A percentile compares a stretch with the other conserved stretches of the same genome.
Conservation (phyloP, 2,797 vertebrate genomes). For the Prunella strophiata region DNA sequence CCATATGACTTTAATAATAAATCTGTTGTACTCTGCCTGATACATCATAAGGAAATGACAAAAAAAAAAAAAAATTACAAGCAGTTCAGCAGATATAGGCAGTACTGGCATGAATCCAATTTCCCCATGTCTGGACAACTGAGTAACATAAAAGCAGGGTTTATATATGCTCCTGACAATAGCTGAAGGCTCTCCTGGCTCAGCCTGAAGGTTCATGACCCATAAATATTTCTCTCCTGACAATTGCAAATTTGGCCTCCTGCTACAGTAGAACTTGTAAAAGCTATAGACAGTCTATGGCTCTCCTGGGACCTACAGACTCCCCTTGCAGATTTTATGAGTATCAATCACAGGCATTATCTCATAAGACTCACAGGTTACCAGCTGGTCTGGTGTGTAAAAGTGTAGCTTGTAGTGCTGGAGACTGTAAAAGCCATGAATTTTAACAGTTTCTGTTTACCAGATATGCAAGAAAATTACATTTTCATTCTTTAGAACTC, state of each 20-base stretch:
- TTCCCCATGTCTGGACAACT: background rate
- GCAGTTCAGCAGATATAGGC: slow-evolving; percentile 1
- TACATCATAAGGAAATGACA: slow-evolving; percentile 6
- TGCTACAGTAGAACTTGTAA: slow-evolving; percentile 41
- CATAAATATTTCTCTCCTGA: slow-evolving; percentile 56
- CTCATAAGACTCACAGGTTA: slow-evolving; percentile 13
- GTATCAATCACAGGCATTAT: slow-evolving; percentile 23
- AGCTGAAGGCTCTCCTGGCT: slow-evolving; percentile 48
- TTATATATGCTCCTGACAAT: slow-evolving; percentile 40
- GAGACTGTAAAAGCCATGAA: background rate
- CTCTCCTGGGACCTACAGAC: background rate
- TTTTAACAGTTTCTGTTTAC: background rate
- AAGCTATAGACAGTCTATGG: slow-evolving; percentile 26
- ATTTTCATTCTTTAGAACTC: background rate
- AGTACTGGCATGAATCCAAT: slow-evolving; percentile 17
- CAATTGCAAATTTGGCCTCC: slow-evolving; percentile 31
- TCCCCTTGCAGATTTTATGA: slow-evolving; percentile 35
- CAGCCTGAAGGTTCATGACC: slow-evolving; percentile 57
- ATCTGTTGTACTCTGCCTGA: background rate
- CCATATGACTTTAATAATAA: background rate
- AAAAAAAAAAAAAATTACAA: background rate
- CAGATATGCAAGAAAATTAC: background rate
- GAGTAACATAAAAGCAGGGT: slow-evolving; percentile 18
- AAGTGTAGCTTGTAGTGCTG: background rate
- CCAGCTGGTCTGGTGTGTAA: slow-evolving; percentile 14